Base-by-base conservation (phyloP, 2,797 vertebrate genomes). In the Buceros bicornis region DNA sequence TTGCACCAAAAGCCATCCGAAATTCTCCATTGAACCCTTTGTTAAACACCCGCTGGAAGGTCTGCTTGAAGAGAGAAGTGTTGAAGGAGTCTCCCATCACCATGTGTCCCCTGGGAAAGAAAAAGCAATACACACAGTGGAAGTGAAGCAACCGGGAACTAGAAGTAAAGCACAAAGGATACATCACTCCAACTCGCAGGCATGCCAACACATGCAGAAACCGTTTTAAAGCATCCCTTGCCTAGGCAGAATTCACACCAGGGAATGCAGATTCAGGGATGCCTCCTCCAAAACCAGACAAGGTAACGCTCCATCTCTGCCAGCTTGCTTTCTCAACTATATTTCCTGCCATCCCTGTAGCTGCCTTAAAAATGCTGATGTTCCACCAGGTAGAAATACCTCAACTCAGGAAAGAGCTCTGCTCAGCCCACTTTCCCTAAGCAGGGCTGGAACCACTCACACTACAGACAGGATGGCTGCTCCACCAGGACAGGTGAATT, bases 51-150 rank as follows among this genome's bases (percentile, higher is more conserved):
- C 99, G 98, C 97, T 99, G 99, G 98, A 99, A 99, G 45, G 99
- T 99, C 98, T 99, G 99, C 97, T 99, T 99, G 98, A 99, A 99
- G 85, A 99, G 98, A 37, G 99, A 99, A 6, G 99, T 99, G 92
- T 99, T 99, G 98, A 99, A 99, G 77, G 99, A 99, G 97, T 99
- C 99, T 83, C 99, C 99, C 99, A 99, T 99, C 85, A 99, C 99
- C 96, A 99, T 99, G 97, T 99, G 98, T n/a, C 99, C 99, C 62
- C 99, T 99, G 70, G 21, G 57, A 93, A 93, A 65, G 13, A 62
- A 87, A 92, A 79, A 90, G 48, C 10, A 4, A 70, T 4, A 81
- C 6, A 81, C 6, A 61, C 33, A 70, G 62, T 25, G 78, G 35
- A 92, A 93, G 16, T 37, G 67, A 82, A 53, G n/a, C 45, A 93